Evolutionary conservation across 2,113 vertebrate species (phyloP).

Genomic region (Carettochelys insculpta): DNA sequence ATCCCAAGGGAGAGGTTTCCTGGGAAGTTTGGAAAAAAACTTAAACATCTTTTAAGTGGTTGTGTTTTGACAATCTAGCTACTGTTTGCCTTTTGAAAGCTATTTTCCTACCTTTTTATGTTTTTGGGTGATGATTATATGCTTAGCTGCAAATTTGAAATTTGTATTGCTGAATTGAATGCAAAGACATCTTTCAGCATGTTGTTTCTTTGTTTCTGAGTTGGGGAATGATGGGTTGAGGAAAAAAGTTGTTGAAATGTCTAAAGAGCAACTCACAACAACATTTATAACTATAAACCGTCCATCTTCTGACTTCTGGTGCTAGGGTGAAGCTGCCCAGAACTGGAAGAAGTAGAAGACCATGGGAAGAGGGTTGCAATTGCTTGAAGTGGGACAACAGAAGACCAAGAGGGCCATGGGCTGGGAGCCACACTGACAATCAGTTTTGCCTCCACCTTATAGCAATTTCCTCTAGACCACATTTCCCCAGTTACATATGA

Average conservation of each 20-base stretch:
- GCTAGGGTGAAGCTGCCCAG: neutral
- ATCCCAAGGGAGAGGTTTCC: neutral
- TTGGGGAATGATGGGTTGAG: neutral
- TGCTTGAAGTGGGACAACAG: neutral
- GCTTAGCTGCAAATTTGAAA: neutral
- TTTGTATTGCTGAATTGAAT: neutral
- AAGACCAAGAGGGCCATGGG: neutral
- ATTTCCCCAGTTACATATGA: neutral
- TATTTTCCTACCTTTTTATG: neutral
- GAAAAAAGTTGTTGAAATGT: neutral
- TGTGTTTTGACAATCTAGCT: neutral
- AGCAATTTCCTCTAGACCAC: neutral
- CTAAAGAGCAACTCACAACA: neutral
- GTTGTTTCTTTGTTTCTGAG: neutral
- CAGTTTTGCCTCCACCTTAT: neutral
- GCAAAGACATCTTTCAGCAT: neutral
- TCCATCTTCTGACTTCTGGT: neutral
- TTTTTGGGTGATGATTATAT: neutral
- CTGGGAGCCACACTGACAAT: neutral
- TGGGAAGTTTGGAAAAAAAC: neutral
- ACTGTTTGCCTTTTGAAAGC: neutral
- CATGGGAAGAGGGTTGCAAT: neutral
- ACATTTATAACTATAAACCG: neutral
- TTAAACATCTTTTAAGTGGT: rapidly evolving
- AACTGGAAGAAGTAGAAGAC: neutral